Base-by-base conservation (phyloP, 2,797 vertebrate genomes). In the Hipposideros larvatus region DNA sequence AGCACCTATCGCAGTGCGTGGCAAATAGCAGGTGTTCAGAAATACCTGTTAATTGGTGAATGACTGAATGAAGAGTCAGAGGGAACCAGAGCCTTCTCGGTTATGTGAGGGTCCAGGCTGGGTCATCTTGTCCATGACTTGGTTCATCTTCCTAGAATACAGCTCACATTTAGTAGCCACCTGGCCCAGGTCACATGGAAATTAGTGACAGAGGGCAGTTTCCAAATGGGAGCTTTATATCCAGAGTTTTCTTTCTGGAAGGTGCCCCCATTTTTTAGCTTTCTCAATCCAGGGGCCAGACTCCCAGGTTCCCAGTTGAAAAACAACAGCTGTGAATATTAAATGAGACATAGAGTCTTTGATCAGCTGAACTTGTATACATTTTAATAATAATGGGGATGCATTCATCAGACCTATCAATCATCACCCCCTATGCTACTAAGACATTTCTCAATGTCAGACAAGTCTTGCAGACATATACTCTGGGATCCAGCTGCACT, bases 311-410 rank as follows among this genome's bases (percentile, higher is more conserved):
- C 68, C 46, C 46, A 15, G 51, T 15, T 92, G 96, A 86, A 95
- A 95, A 93, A 92, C 87, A 93, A 92, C 93, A 95, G 91, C 91
- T 89, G 95, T 89, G 93, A 89, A 93, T 95, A 46, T 55, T n/a
- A 91, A 94, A 97, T 77, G 53, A 95, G 74, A 51, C 21, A 15
- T 43, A 87, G 66, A 77, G 9, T 46, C 84, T 96, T 85, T 48
- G 59, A 73, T 88, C 34, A 11, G 82, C 53, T 43, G 74, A 43
- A 73, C 2, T 14, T 34, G 83, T 91, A 91, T 96, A 97, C 57
- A 97, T 97, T 97, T 97, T 91, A 96, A 96, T 98, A 93, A 96
- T 91, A 96, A 95, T 84, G 87, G 92, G 77, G 46, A 73, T 46
- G 70, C 84, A 59, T 93, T 92, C 73, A 84, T 94, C 92, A 96